Evolutionary conservation across 2,888 invertebrate species (phyloP), one percentile per base, ranked within the genome.

Genomic region (Eristalis arbustorum): DNA sequence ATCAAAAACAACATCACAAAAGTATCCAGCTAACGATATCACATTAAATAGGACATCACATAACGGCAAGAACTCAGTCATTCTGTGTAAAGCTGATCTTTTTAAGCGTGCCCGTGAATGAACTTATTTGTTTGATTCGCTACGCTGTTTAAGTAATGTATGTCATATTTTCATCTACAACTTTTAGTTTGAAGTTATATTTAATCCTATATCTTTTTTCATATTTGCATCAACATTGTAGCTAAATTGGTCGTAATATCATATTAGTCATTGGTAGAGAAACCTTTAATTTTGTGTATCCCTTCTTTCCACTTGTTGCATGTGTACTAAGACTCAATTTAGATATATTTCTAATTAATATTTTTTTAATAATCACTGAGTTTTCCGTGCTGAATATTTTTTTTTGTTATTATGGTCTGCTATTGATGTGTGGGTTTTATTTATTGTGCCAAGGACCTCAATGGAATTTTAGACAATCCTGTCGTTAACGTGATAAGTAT

Each of bases 21-120:
- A 98, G 92, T 98, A 97, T 28, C 96, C 96, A 79, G 97, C 97
- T 89, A 98, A 93, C 66, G 97, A 97, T 90, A 97, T 97, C 92
- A 98, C 96, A 93, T 98, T 98, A 94, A 98, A 98, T 66, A 98
- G 94, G 88, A 97, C 96, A 94, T 98, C 98, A 94, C 98, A 98
- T 92, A 98, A 94, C 89, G 97, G 97, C 93, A 98, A 94, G 93
- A 97, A 97, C 94, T 98, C 97, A 93, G 96, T 95, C 96, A 95
- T 94, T 83, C 82, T 89, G 67, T 63, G 68, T 61, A 22, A 37
- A 3, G 4, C n/a, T 49, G 18, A 68, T 61, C 62, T 34, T 59
- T 25, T 5, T 28, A 23, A 59, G 13, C 59, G 59, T 28, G 59
- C 13, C 59, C 11, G 23, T 1, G 14, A 13, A 59, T 25, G 25